Conservation (phyloP, 1,140 invertebrate genomes). For the Dufourea novaeangliae region DNA sequence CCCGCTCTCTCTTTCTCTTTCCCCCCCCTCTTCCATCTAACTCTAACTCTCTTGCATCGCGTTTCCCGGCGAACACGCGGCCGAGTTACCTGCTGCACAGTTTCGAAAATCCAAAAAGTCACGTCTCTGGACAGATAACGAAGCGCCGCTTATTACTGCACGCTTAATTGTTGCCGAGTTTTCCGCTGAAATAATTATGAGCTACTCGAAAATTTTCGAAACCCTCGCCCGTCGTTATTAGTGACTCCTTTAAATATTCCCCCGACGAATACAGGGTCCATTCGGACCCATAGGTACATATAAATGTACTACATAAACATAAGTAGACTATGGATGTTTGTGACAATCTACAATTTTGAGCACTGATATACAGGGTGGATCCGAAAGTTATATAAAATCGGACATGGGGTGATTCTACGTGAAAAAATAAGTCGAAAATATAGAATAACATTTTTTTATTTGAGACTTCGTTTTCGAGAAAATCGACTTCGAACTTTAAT, state of each 20-base stretch:
- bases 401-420: too few relatives aligned
- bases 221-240: not conserved
- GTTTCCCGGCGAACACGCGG: slow-evolving; percentile 14
- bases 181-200: slow-evolving; percentile 52
- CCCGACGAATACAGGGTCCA: too few relatives aligned
- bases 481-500: too few relatives aligned
- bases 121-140: slow-evolving; percentile 62
- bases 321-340: too few relatives aligned
- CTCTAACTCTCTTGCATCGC: not conserved
- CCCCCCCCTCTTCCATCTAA: not conserved
- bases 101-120: slow-evolving; percentile 67
- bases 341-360: too few relatives aligned
- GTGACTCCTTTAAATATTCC: not conserved
- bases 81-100: slow-evolving; percentile 7
- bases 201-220: slow-evolving; percentile 36
- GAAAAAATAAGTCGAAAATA: too few relatives aligned
- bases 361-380: too few relatives aligned
- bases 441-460: too few relatives aligned
- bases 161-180: slow-evolving; percentile 58
- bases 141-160: slow-evolving; percentile 55
- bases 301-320: too few relatives aligned
- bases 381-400: too few relatives aligned
- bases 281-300: too few relatives aligned
- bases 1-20: not conserved
- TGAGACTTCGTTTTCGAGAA: too few relatives aligned